Evolutionary conservation across 2,113 vertebrate species (phyloP), one percentile per base, ranked within the genome.

Genomic region (Entosphenus tridentatus): DNA sequence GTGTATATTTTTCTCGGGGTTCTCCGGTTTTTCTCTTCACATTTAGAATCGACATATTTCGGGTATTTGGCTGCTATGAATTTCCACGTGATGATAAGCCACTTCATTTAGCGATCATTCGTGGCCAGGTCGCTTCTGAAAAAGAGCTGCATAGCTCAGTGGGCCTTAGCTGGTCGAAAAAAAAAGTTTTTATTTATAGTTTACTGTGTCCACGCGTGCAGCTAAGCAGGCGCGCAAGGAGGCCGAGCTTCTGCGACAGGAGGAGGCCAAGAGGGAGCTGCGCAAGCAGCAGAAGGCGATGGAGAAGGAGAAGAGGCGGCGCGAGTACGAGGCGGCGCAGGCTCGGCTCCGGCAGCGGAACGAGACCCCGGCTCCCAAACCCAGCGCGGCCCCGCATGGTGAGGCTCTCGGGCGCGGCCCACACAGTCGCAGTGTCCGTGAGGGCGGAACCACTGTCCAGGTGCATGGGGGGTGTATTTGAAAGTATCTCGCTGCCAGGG

Each of bases 261-360:
- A 98, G 73, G 90, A 86, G 18, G 78, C 81, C 65, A 87, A 96
- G 73, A 81, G 82, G 72, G 89, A 95, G 57, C 71, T 83, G 68
- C 81, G 84, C 57, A 95, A 88, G 74, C 80, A 83, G 72, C 87
- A 92, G 78, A 98, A 96, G 77, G 89, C 89, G 0, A 88, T 93
- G 70, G 90, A 93, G 72, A 98, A 98, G 77, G 89, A 95, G 73
- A 86, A 80, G 72, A 85, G 88, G 67, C 83, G 87, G 72, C 81
- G 83, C 71, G 89, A 96, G 71, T 95, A 95, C 0, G 85, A 91
- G 3, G 86, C 89, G 69, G 86, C 87, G 74, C 80, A 82, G 78
- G 84, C 84, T 1, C 39, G 6, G 39, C 39, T 39, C 39, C 39
- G 39, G 39, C 39, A 39, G 39, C 39, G 39, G 39, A 39, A 39